Percentiles rank a stretch among this genome's conserved stretches.
These are phyloP conservation scores for Mimas tiliae DNA, from an alignment of 2,888 invertebrate species.

Conservation along the genomic window DNA sequence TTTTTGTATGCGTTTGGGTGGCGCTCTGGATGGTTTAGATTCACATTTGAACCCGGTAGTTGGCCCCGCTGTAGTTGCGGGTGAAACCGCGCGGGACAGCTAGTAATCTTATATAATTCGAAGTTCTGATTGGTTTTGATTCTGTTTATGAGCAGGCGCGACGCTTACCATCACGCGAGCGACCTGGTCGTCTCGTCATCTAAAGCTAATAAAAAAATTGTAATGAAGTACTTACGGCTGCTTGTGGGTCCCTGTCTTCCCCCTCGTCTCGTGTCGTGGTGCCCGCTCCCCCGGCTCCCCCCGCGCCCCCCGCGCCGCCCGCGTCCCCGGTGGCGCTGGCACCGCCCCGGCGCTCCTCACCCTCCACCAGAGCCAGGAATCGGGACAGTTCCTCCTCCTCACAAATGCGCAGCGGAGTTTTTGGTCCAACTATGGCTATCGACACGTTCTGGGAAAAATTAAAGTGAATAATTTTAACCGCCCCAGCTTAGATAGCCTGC, in stretches of 20 bases:
- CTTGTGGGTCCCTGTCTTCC: slow-evolving; percentile 51
- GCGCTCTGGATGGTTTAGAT: no score
- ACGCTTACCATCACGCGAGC: no score
- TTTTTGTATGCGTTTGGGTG: no score
- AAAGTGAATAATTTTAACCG: not conserved
- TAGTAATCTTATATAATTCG: no score
- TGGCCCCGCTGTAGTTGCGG: no score
- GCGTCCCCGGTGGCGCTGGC: slow-evolving; percentile 65
- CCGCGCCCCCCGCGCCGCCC: slow-evolving; percentile 56
- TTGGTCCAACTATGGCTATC: slow-evolving; percentile 95
- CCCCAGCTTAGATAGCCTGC: not conserved
- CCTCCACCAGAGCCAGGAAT: slow-evolving; percentile 73
- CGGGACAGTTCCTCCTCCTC: slow-evolving; percentile 88
- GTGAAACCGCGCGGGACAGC: no score
- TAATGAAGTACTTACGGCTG: slow-evolving; percentile 48
- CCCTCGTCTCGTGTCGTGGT: slow-evolving; percentile 26
- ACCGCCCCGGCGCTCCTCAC: slow-evolving; percentile 76
- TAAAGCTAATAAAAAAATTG: no score
- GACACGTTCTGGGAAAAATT: slow-evolving; percentile 90
- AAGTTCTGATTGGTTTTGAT: no score
- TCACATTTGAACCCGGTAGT: no score
- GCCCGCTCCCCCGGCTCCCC: slow-evolving; percentile 55
- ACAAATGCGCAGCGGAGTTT: slow-evolving; percentile 90
- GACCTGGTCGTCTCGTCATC: no score
- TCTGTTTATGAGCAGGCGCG: no score